Base-by-base conservation (phyloP, 2,113 vertebrate species). In the Grallaria varia region DNA sequence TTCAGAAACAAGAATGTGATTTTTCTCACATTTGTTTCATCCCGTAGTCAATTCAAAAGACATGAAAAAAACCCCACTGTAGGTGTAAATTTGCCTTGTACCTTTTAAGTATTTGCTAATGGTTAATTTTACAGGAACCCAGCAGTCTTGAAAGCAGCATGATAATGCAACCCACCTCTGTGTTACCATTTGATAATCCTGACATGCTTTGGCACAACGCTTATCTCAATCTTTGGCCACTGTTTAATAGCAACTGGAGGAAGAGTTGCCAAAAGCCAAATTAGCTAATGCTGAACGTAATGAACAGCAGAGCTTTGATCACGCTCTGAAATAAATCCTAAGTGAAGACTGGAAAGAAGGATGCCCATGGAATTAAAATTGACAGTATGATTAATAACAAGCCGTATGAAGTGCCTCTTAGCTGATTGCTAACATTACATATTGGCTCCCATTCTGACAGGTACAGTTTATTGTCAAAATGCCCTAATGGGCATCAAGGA, bases 221-320 rank as follows among this genome's bases (percentile, higher is more conserved):
- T 94, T 83, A 87, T 64, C 73, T 94, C 75, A 92, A 40, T 90
- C 95, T 96, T 94, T 84, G 86, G 72, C 55, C 59, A 55, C 15
- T 1, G 0, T 93, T 94, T 97, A 95, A 96, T 39, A 95, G 88
- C 59, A 93, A 79, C 69, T 64, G 60, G 42, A 84, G 28, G 63
- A 77, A 82, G n/a, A 67, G 69, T 33, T 88, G 93, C 88, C 97
- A 96, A 96, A 91, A 97, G 67, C 47, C 69, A 91, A 97, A 97
- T 95, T 67, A 96, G 89, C 89, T 95, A 93, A 95, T 92, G 87
- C 71, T 89, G 56, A 91, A 82, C 35, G 72, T 87, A 91, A 96
- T 72, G 86, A 96, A 95, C 44, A 92, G 74, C 40, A 93, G 82
- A 80, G 87, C 86, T 94, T 87, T 95, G 84, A 89, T 87, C 68